A percentile compares a stretch with the other conserved stretches of the same genome.
These are phyloP conservation scores for Diloba caeruleocephala DNA, from an alignment of 2,888 invertebrate species.

Conservation along the genomic window DNA sequence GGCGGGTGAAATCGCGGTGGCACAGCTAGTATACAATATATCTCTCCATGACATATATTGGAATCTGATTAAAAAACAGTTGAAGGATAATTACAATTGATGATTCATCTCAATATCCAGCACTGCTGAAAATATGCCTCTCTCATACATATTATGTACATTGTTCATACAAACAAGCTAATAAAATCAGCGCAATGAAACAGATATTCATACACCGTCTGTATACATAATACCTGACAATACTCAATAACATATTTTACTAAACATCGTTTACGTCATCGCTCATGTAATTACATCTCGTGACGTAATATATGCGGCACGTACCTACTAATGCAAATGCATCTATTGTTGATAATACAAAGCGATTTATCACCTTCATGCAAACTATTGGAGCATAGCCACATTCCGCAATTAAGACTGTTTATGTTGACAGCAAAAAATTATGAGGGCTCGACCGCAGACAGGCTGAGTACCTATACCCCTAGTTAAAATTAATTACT, in stretches of 20 bases:
- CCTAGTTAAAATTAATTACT: no score
- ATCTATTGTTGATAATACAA: conserved; percentile 32
- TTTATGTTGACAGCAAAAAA: no score
- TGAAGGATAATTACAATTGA: no score
- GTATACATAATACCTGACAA: conserved; percentile 16
- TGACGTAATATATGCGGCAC: conserved; percentile 33
- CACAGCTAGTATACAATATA: no score
- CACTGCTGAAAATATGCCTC: background rate
- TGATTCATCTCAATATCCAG: background rate
- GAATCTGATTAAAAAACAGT: no score
- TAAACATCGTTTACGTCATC: conserved; percentile 48
- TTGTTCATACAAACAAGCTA: conserved; percentile 1
- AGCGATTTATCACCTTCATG: background rate
- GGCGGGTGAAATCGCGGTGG: no score
- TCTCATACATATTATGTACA: background rate
- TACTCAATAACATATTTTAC: conserved; percentile 42
- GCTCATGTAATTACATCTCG: conserved; percentile 52
- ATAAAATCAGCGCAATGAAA: background rate
- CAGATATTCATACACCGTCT: conserved; percentile 8
- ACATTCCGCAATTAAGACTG: no score
- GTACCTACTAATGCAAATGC: conserved; percentile 13
- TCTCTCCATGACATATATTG: no score
- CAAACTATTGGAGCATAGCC: background rate
- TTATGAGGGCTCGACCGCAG: no score
- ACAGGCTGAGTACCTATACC: no score